Base-by-base conservation (phyloP, 2,888 invertebrate species). In the Pemphredon lugubris region DNA sequence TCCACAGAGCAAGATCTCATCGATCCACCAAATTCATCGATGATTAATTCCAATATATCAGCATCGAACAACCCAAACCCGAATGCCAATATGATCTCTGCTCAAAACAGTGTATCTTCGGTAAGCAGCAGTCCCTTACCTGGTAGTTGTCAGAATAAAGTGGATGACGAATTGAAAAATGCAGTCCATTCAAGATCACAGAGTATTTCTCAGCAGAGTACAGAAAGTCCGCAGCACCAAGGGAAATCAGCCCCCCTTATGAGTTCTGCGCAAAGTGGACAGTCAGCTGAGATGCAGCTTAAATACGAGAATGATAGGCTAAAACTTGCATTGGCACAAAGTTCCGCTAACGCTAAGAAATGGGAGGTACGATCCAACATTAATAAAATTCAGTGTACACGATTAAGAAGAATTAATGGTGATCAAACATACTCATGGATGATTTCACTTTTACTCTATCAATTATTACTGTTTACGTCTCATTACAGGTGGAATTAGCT, bases 301-400 rank as follows among this genome's bases (percentile, higher is more conserved):
- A 97, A 98, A 88, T 98, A 98, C 91, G 98, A 98, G 91, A 98
- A 98, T 90, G 98, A 98, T 89, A 93, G 98, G 79, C 93, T 98
- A 81, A 98, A 98, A 91, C 93, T 98, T 77, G 98, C 98, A 16
- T 92, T 98, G 76, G 96, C 96, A 57, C 98, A 98, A 91, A 98
- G 98, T 90, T 98, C 98, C 50, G 96, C 98, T 39, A 98, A 98
- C 91, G 98, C 98, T 7, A 98, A 98, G 91, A 98, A 98, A 90
- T 98, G 98, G 98, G 98, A 98, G 92, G 89, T 89, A 74, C 30
- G 80, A 16, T 32, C 16, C 13, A 9, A 2, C 40, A n/a, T n/a
- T n/a, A n/a, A n/a, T n/a, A n/a, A n/a, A n/a, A n/a, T n/a, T n/a
- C n/a, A n/a, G n/a, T n/a, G n/a, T n/a, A n/a, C n/a, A n/a, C n/a